Evolutionary conservation across 2,888 invertebrate genomes (phyloP), one percentile per base, ranked within the genome.

Genomic region (Dasypolia templi): DNA sequence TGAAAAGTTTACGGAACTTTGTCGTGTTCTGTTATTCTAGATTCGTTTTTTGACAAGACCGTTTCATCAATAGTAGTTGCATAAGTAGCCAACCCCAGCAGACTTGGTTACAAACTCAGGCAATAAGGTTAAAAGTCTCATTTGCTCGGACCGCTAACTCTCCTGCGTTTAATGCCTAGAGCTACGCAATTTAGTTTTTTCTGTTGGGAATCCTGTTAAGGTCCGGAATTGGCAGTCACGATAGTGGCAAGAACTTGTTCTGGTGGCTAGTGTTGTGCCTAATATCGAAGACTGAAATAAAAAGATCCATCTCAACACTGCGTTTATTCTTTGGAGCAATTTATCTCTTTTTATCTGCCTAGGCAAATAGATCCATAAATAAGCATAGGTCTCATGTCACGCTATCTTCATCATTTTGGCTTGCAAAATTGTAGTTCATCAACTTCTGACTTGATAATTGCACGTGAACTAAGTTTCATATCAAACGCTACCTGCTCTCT

Each of bases 151-250:
- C 79, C 67, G 79, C 63, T 82, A 78, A 72, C 72, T 53, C 39
- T 64, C 59, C 58, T 67, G 55, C 78, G 32, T 77, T 70, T 29
- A 58, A 80, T 72, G 78, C 66, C 67, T 77, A 55, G n/a, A 67
- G 79, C 58, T 51, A 71, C 42, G 66, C 49, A 72, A 80, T 80
- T 82, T 59, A 55, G 51, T 82, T 78, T 79, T n/a, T 82, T 80
- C 82, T 51, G 44, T 51, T 44, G 26, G 44, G 19, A 77, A 64
- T 72, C 59, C 44, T 72, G 79, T 72, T 78, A 78, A 55, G 26
- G 39, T n/a, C 17, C 55, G 55, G 55, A 82, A 82, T 78, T 64
- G 63, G 35, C 19, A 71, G 53, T 78, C 66, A 59, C 78, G 67
- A 64, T 64, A 66, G 51, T 59, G 42, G 32, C 22, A 26, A 51